Evolutionary conservation across 1,140 invertebrate species (phyloP).

Genomic region (Hylaeus volcanicus): DNA sequence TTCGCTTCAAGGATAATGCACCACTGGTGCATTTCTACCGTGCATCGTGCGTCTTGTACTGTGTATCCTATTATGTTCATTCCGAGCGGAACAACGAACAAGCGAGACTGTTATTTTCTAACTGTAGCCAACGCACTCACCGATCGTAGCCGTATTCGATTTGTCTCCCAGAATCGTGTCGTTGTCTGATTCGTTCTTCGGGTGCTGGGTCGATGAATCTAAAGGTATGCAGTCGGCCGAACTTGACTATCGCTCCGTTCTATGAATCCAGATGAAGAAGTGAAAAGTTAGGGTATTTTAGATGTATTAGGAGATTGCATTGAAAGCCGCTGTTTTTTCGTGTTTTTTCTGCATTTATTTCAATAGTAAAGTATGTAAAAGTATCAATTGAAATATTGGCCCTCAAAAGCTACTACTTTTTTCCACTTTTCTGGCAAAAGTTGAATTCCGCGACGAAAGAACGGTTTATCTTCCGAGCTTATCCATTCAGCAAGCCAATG

Average conservation of each 20-base stretch:
- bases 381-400: too few relatives aligned
- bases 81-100: neutral
- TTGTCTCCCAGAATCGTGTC: conserved; percentile 85
- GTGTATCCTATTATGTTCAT: neutral
- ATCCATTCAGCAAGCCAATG: too few relatives aligned
- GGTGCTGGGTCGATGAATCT: conserved; percentile 95
- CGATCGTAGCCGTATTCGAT: conserved; percentile 88
- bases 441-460: too few relatives aligned
- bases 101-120: neutral
- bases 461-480: too few relatives aligned
- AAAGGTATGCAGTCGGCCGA: conserved; percentile 95
- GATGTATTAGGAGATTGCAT: too few relatives aligned
- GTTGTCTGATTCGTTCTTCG: conserved; percentile 88
- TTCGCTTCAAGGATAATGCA: too few relatives aligned
- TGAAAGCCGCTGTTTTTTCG: too few relatives aligned
- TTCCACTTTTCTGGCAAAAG: too few relatives aligned
- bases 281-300: neutral
- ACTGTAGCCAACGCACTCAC: conserved; percentile 75
- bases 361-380: too few relatives aligned
- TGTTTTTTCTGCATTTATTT: too few relatives aligned
- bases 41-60: neutral
- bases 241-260: conserved; percentile 93
- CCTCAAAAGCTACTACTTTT: too few relatives aligned
- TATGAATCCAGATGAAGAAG: conserved; percentile 70
- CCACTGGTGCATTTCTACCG: too few relatives aligned